Conservation (phyloP, 1,140 invertebrate genomes). For the Apis laboriosa region DNA sequence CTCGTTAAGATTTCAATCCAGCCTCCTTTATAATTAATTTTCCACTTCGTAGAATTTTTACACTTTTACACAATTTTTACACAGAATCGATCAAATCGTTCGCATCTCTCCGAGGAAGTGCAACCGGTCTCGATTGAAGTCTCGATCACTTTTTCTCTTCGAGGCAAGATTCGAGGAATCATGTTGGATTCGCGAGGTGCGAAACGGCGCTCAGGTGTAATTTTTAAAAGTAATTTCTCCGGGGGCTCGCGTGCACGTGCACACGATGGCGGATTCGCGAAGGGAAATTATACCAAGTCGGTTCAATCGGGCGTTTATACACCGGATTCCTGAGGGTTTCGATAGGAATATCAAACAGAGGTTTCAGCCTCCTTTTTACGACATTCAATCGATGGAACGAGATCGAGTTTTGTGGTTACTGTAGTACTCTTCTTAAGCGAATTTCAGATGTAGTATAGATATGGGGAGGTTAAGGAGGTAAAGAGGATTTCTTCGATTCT, state of each 20-base stretch:
- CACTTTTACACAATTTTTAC: too few species aligned
- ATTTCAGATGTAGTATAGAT: too few species aligned
- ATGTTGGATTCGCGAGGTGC: not conserved
- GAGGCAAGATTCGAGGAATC: not conserved
- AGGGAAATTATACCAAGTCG: slow-evolving; percentile 11
- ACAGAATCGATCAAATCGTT: not conserved
- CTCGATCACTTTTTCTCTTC: not conserved
- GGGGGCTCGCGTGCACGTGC: not conserved
- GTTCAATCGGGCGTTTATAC: not conserved
- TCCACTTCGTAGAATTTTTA: not conserved
- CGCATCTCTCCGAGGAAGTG: not conserved
- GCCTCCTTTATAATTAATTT: not conserved
- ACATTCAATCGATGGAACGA: too few species aligned
- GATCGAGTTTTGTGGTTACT: too few species aligned
- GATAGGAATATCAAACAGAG: not conserved
- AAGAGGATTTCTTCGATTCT: too few species aligned
- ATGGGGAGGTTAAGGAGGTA: too few species aligned
- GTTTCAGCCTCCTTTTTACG: not conserved
- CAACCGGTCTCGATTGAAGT: not conserved
- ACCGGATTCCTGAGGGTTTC: not conserved
- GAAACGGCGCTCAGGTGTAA: slow-evolving; percentile 8
- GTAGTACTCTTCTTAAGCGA: too few species aligned
- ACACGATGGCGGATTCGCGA: not conserved
- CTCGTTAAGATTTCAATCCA: not conserved
- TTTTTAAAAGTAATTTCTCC: slow-evolving; percentile 38